phyloP scores from a whole-genome alignment of 2,113 vertebrate species.

The Cryptomyrus ogoouensis region DNA sequence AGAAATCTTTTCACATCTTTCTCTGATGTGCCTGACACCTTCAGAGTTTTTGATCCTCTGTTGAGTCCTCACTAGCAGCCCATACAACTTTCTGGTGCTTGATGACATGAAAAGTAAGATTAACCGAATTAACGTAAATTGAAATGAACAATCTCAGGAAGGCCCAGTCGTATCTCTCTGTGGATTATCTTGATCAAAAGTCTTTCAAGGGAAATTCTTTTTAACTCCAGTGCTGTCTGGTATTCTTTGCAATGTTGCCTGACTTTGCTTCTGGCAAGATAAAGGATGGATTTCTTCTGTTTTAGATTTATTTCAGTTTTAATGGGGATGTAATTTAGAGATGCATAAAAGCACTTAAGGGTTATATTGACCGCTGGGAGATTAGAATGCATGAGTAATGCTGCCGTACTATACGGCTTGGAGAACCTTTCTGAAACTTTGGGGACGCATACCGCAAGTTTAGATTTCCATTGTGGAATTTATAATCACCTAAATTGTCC shows the following conservation, averaged over 20 bases:
- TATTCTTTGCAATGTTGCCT: not conserved
- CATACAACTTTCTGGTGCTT: not conserved
- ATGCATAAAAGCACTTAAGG: not conserved
- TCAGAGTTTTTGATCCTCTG: not conserved
- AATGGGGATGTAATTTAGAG: not conserved
- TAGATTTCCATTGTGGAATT: not conserved
- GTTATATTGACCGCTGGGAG: conserved; percentile 12
- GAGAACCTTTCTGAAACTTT: not conserved
- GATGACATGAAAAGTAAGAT: not conserved
- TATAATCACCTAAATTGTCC: not conserved
- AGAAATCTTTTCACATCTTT: not conserved
- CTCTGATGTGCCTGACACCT: not conserved
- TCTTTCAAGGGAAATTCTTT: not conserved
- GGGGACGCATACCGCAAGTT: not conserved
- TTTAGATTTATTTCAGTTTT: conserved; percentile 10
- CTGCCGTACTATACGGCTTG: conserved; percentile 3
- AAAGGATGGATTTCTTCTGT: not conserved
- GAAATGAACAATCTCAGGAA: not conserved
- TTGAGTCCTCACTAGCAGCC: not conserved
- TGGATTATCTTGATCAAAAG: conserved; percentile 5
- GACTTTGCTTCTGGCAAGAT: conserved; percentile 1
- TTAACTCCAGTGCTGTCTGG: not conserved
- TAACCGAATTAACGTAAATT: not conserved
- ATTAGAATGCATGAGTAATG: conserved; percentile 18
- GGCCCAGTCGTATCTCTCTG: not conserved